phyloP scores from a whole-genome alignment of 1,140 invertebrate species.

The Apocrypta bakeri region DNA sequence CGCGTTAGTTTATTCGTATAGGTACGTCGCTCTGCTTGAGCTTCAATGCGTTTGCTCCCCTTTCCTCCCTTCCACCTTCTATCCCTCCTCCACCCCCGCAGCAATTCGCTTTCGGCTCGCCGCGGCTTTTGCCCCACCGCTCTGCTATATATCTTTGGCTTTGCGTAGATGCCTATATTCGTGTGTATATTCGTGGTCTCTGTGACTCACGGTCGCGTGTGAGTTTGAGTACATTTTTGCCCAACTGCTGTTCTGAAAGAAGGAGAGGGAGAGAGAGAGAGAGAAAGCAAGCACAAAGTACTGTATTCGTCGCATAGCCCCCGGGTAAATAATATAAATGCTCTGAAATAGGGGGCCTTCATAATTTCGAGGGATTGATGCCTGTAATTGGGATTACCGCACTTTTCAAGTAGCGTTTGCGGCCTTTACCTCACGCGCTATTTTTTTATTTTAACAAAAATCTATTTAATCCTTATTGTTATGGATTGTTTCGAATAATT shows the following conservation, averaged over 20 bases:
- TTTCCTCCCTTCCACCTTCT: too few relatives aligned
- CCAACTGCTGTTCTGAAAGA: background rate
- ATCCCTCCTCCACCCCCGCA: conserved; percentile 6
- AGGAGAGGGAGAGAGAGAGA: background rate
- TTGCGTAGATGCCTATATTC: background rate
- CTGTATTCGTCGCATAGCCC: background rate
- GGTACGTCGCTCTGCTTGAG: background rate
- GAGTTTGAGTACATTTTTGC: background rate
- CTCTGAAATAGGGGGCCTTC: background rate
- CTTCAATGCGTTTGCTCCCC: background rate
- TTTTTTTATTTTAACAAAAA: too few relatives aligned
- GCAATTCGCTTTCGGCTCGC: background rate
- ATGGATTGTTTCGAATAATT: too few relatives aligned
- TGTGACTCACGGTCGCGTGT: background rate
- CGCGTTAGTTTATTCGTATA: background rate
- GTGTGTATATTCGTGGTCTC: background rate
- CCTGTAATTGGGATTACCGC: background rate
- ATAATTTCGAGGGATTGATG: background rate
- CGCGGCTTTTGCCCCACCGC: conserved; percentile 16
- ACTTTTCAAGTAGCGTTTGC: background rate
- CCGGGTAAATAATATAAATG: background rate
- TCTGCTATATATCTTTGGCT: background rate
- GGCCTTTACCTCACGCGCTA: background rate
- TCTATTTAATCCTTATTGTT: too few relatives aligned
- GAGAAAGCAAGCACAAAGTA: too few relatives aligned